phyloP scores from a whole-genome alignment of 2,888 invertebrate species.

The Caenorhabditis drosophilae region DNA sequence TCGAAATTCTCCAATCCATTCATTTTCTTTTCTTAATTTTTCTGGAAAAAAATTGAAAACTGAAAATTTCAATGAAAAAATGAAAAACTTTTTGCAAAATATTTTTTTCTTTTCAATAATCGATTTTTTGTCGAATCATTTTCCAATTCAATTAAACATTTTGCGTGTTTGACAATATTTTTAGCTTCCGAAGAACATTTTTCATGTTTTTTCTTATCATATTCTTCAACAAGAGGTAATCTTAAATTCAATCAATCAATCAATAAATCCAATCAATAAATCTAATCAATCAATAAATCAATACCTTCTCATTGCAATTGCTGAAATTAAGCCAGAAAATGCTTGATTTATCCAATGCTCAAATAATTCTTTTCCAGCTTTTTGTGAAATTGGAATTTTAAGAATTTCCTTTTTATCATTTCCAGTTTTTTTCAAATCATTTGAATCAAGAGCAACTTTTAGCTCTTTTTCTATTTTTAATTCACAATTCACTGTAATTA shows the following conservation, averaged over 20 bases:
- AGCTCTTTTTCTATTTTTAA: conserved; percentile 25
- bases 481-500: too few relatives aligned
- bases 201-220: conserved; percentile 26
- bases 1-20: conserved; percentile 1
- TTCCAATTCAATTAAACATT: conserved; percentile 43
- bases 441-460: conserved; percentile 13
- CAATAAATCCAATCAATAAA: not conserved
- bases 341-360: conserved; percentile 43
- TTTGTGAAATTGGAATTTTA: conserved; percentile 27
- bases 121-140: conserved; percentile 4
- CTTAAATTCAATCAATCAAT: conserved; percentile 5
- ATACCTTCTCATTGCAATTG: conserved; percentile 36
- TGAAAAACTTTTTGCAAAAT: conserved; percentile 16
- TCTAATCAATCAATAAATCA: too few relatives aligned
- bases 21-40: not conserved
- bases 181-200: conserved; percentile 41
- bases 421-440: conserved; percentile 22
- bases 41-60: too few relatives aligned
- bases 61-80: not conserved
- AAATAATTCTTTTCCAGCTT: conserved; percentile 34
- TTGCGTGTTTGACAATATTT: conserved; percentile 42
- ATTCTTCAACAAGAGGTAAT: conserved; percentile 21
- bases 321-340: conserved; percentile 36
- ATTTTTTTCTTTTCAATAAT: conserved; percentile 14
- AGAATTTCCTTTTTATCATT: conserved; percentile 32